These are phyloP conservation scores for Pseudopleuronectes americanus DNA, from an alignment of 2,797 vertebrate genomes.

Conservation along the genomic window DNA sequence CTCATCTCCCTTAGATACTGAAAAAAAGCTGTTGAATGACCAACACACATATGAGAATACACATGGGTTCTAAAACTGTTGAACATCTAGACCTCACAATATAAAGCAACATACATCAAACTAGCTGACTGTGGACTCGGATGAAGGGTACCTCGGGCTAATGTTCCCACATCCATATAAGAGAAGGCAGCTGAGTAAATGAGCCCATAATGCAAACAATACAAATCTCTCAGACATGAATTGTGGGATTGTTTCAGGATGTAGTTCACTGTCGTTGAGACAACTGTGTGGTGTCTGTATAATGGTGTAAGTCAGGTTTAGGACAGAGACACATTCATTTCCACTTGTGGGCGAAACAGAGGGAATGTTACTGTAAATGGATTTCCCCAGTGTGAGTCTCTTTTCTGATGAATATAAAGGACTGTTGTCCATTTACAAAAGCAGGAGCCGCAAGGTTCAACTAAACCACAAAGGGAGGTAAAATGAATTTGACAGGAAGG, in stretches of 20 bases:
- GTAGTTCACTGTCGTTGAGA: not conserved
- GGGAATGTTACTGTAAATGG: constrained; percentile 3
- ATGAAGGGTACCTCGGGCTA: too few relatives aligned
- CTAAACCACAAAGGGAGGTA: constrained; percentile 11
- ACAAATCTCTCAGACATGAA: not conserved
- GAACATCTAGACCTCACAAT: too few relatives aligned
- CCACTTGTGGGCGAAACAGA: constrained; percentile 19
- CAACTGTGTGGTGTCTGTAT: not conserved
- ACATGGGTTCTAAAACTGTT: too few relatives aligned
- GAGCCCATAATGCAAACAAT: not conserved
- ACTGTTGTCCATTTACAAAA: constrained; percentile 25
- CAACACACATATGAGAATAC: too few relatives aligned
- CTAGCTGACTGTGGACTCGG: too few relatives aligned
- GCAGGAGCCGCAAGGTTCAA: constrained; percentile 12
- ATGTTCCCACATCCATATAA: too few relatives aligned
- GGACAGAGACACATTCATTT: constrained; percentile 21
- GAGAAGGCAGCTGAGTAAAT: too few relatives aligned
- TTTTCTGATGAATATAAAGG: constrained; percentile 30
- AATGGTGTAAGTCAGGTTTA: constrained; percentile 16
- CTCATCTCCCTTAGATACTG: too few relatives aligned
- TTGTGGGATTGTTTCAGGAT: constrained; percentile 5
- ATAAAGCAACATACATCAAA: too few relatives aligned
- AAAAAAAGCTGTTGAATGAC: too few relatives aligned
- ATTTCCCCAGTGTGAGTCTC: not conserved
- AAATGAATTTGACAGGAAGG: constrained; percentile 37